These are phyloP conservation scores for Aeoliscus strigatus DNA, from an alignment of 2,797 vertebrate species.

Conservation along the genomic window DNA sequence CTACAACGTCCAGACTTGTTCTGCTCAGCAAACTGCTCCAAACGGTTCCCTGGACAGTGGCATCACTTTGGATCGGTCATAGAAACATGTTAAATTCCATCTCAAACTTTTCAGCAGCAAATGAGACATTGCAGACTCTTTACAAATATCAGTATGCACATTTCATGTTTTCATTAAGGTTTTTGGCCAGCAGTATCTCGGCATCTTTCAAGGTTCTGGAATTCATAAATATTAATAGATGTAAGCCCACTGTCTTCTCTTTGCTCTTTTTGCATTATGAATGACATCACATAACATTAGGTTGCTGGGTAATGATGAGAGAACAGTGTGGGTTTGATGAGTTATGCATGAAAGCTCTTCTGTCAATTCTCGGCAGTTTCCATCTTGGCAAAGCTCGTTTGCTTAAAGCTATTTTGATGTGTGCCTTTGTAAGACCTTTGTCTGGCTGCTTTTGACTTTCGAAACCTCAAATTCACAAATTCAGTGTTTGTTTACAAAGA, in stretches of 20 bases:
- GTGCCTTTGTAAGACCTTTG: conserved; percentile 55
- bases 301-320: conserved; percentile 67
- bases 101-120: conserved; percentile 41
- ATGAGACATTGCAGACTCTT: conserved; percentile 35
- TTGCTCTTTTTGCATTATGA: conserved; percentile 69
- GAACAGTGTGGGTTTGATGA: conserved; percentile 65
- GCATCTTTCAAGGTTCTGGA: conserved; percentile 56
- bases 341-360: conserved; percentile 69
- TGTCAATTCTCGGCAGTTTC: conserved; percentile 57
- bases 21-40: conserved; percentile 3
- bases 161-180: conserved; percentile 53
- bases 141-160: conserved; percentile 53
- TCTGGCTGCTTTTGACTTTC: conserved; percentile 54
- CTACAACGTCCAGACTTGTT: conserved; percentile 4
- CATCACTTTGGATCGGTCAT: conserved; percentile 22
- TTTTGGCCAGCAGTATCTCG: conserved; percentile 34
- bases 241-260: conserved; percentile 58
- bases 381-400: conserved; percentile 46
- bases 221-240: conserved; percentile 61
- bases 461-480: conserved; percentile 52
- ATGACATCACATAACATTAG: conserved; percentile 70
- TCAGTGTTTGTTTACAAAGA: conserved; percentile 36
- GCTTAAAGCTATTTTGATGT: conserved; percentile 61
- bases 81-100: conserved; percentile 18
- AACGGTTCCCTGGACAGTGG: conserved; percentile 1